Evolutionary conservation across 2,888 invertebrate species (phyloP), one percentile per base, ranked within the genome.

Genomic region (Heliconius ismenius): DNA sequence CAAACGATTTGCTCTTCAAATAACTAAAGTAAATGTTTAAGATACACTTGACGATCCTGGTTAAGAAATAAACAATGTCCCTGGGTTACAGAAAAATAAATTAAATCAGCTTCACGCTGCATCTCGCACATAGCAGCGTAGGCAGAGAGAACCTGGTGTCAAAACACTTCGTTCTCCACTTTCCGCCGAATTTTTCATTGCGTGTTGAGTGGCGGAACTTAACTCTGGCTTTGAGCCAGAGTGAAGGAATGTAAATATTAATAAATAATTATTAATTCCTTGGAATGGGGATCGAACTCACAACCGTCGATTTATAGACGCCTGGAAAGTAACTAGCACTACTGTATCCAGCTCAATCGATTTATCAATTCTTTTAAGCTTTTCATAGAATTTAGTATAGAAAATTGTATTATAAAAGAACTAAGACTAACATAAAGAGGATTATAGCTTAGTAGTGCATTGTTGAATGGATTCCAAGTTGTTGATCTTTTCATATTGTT

Each of bases 341-440:
- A 28, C 26, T 49, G 15, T 43, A 49, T 26, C 24, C 7, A 54
- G 65, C 74, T 74, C 60, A 21, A 74, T 74, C 60, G 74, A 74
- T 74, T 68, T 28, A 58, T 74, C n/a, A 67, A 36, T 18, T 60
- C 10, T 36, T 21, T 18, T 7, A 3, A 39, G 74, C 36, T 74
- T 39, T 36, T 18, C 39, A 36, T 43, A 11, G 36, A 62, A 39
- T 39, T 39, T 39, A 7, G 13, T 62, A 18, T 62, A 26, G 21
- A 39, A 73, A 9, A 26, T 73, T 21, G 43, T 49, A 49, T 68
- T 43, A 26, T 68, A 18, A 26, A 68, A 68, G 21, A 28, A 64
- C 28, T 64, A 64, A 32, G 32, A 32, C 32, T 3, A n/a, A 58
- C 58, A 11, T 58, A 58, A 58, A 58, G n/a, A n/a, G n/a, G 58